Evolutionary conservation across 1,140 invertebrate species (phyloP).

Genomic region (Papilio xuthus): DNA sequence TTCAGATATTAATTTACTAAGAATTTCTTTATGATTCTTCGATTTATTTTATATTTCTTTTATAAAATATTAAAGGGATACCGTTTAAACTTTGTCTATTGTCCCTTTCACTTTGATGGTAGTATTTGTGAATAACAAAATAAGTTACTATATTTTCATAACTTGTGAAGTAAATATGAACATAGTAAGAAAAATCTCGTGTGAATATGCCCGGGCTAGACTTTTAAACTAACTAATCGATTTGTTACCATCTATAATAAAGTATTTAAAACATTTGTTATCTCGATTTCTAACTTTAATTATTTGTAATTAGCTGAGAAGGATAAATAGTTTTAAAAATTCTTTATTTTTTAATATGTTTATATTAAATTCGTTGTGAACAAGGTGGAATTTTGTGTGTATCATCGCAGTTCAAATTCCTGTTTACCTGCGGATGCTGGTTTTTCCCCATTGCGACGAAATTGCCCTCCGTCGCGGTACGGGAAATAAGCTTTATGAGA

Average conservation of each 20-base stretch:
- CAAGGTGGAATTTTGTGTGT: background rate
- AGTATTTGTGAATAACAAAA: background rate
- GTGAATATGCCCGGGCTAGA: too few relatives aligned
- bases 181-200: too few relatives aligned
- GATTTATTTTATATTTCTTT: background rate
- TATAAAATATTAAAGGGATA: background rate
- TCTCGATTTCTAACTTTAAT: too few relatives aligned
- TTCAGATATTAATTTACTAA: slow-evolving; percentile 12
- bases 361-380: background rate
- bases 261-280: too few relatives aligned
- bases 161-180: too few relatives aligned
- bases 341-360: background rate
- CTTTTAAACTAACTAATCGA: too few relatives aligned
- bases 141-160: too few relatives aligned
- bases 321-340: background rate
- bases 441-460: slow-evolving; percentile 45
- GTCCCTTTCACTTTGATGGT: background rate
- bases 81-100: too few relatives aligned
- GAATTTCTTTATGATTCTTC: background rate
- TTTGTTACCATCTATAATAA: too few relatives aligned
- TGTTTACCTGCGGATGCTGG: slow-evolving; percentile 47
- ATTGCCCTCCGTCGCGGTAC: slow-evolving; percentile 46
- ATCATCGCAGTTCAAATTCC: slow-evolving; percentile 18
- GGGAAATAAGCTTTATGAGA: slow-evolving; percentile 61
- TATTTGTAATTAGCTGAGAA: too few relatives aligned